These are phyloP conservation scores for Trissolcus brochymenae DNA, from an alignment of 2,888 invertebrate species.

Conservation along the genomic window DNA sequence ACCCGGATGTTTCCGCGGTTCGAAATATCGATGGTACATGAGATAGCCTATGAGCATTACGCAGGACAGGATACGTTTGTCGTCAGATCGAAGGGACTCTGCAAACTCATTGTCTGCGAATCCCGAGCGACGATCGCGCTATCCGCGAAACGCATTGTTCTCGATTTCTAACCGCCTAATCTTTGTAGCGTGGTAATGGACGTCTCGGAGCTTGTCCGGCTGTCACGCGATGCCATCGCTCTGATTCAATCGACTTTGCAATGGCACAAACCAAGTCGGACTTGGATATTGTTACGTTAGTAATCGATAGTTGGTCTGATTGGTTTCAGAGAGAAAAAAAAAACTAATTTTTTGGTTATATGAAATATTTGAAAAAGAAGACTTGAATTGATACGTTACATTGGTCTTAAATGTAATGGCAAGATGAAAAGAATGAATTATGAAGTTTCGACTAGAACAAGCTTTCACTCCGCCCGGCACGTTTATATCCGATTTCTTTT, in stretches of 20 bases:
- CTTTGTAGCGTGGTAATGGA: conserved; percentile 43
- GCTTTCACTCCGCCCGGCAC: no score
- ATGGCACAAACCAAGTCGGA: conserved; percentile 5
- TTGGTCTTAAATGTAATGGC: no score
- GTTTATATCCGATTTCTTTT: no score
- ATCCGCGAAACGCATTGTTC: conserved; percentile 60
- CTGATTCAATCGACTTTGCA: conserved; percentile 46
- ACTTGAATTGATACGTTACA: no score
- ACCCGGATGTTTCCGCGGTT: conserved; percentile 50
- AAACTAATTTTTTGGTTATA: no score
- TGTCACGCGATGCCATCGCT: conserved; percentile 50
- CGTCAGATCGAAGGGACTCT: conserved; percentile 59
- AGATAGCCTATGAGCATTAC: conserved; percentile 67
- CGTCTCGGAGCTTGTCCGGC: conserved; percentile 12
- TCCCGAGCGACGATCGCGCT: conserved; percentile 54
- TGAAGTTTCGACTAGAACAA: no score
- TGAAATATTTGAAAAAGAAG: no score
- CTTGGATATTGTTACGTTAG: neutral
- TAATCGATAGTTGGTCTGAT: neutral
- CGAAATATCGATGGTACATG: conserved; percentile 64
- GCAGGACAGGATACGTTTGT: conserved; percentile 67
- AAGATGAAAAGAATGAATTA: no score
- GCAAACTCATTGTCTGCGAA: conserved; percentile 53
- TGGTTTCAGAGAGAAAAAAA: no score
- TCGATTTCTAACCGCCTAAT: conserved; percentile 56